Base-by-base conservation (phyloP, 2,797 vertebrate species). In the Tapera naevia region DNA sequence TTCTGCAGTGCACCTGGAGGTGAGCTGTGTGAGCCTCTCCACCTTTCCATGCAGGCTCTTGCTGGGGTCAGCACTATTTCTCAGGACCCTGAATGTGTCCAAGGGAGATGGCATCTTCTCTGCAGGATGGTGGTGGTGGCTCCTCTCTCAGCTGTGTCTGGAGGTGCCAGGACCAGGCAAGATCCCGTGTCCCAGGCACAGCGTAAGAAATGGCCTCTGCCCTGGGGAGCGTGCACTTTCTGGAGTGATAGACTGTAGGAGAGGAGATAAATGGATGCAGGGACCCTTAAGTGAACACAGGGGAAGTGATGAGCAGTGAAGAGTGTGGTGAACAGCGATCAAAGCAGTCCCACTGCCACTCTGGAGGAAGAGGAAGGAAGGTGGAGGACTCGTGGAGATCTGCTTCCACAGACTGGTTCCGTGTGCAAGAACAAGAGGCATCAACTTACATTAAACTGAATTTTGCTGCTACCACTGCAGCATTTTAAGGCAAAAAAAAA, bases 161-260 rank as follows among this genome's bases (percentile, higher is more conserved):
- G 39, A 60, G 87, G 75, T 73, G 1, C 17, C 57, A 6, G 66
- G 1, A 3, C 39, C 21, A 33, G 88, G 39, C 37, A 72, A 54
- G n/a, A 17, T 32, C 9, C 35, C 2, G 1, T 2, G 2, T 27
- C 3, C 2, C 23, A 50, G 53, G 28, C 33, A 16, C 13, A 2
- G n/a, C 3, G 0, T 6, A 5, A 46, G 70, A 32, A 46, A 4
- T 13, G 45, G 23, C n/a, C 70, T 35, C 8, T 75, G 3, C 27
- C 35, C 17, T 7, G 39, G 45, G 57, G 25, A 39, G 64, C 0
- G 0, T 46, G 5, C 1, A 3, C 35, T 51, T 39, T 43, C 58
- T 60, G 84, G 46, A 18, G 3, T 5, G 66, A 15, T 2, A 1
- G 19, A 1, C 60, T 33, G 30, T 14, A 25, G 39, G 30, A 80